Evolutionary conservation across 2,113 vertebrate species (phyloP).

Genomic region (Pagrus major): DNA sequence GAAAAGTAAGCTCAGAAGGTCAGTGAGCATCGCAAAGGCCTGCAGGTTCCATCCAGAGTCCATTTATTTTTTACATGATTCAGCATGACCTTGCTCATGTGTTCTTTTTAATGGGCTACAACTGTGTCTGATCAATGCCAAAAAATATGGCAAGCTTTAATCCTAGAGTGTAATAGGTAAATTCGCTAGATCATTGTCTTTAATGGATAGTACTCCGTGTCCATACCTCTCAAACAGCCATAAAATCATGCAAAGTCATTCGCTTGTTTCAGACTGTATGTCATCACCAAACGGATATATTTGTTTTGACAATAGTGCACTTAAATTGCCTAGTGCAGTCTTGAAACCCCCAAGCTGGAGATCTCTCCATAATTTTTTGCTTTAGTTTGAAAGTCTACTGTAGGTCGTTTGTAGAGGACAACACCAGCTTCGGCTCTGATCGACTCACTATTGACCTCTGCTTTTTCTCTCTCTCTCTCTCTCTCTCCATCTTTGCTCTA

Average conservation of each 20-base stretch:
- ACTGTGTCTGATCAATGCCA: slow-evolving; percentile 3
- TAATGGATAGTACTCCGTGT: background rate
- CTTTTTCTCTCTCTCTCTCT: slow-evolving; percentile 29
- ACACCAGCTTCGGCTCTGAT: slow-evolving; percentile 35
- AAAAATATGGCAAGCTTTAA: background rate
- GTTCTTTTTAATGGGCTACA: slow-evolving; percentile 6
- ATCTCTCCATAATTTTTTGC: slow-evolving; percentile 56
- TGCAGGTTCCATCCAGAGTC: slow-evolving; percentile 5
- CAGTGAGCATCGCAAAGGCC: slow-evolving; percentile 33
- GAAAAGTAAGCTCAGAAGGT: slow-evolving; percentile 30
- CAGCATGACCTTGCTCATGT: slow-evolving; percentile 11
- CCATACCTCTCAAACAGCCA: background rate
- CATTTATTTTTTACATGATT: slow-evolving; percentile 20
- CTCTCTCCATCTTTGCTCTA: slow-evolving; percentile 17
- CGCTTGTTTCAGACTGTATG: slow-evolving; percentile 22
- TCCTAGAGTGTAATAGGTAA: background rate
- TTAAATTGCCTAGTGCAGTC: slow-evolving; percentile 33
- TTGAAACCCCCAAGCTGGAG: slow-evolving; percentile 19
- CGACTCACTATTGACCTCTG: slow-evolving; percentile 62
- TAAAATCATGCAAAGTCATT: slow-evolving; percentile 25
- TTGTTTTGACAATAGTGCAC: slow-evolving; percentile 44
- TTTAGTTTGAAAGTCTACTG: slow-evolving; percentile 41
- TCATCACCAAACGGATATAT: slow-evolving; percentile 11
- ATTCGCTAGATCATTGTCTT: slow-evolving; percentile 1
- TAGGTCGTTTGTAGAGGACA: slow-evolving; percentile 65